phyloP scores from a whole-genome alignment of 2,797 vertebrate species.

The Hydrophis major region DNA sequence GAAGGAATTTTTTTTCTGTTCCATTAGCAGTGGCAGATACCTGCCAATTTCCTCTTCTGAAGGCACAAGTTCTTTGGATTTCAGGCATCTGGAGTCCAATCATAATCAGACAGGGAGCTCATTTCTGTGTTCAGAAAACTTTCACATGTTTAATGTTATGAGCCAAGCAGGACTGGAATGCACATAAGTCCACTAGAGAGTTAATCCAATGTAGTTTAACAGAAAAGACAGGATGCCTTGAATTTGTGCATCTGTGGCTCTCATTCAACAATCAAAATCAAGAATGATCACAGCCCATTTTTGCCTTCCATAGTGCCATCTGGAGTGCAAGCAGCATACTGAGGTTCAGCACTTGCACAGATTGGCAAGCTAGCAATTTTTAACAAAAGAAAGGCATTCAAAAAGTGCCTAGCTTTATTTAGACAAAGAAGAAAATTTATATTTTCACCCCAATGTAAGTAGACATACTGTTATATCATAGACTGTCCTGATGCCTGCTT shows the following conservation, averaged over 20 bases:
- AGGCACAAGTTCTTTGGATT: background rate
- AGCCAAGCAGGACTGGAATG: background rate
- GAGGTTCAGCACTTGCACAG: background rate
- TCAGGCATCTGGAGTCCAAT: background rate
- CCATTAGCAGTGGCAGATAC: background rate
- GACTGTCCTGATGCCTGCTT: background rate
- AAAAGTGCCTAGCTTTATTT: background rate
- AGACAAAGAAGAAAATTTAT: background rate
- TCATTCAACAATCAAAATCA: background rate
- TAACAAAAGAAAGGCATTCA: background rate
- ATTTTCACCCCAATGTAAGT: background rate
- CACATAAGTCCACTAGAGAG: background rate
- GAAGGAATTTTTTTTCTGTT: background rate
- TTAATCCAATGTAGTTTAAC: background rate
- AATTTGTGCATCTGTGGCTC: background rate
- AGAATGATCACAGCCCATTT: background rate
- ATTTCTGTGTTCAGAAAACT: background rate
- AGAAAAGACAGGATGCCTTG: background rate
- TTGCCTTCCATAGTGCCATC: background rate
- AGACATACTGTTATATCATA: background rate
- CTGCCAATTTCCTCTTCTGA: background rate
- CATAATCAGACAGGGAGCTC: background rate
- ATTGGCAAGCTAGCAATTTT: background rate
- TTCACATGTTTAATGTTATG: background rate
- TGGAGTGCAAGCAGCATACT: background rate